phyloP scores from a whole-genome alignment of 2,888 invertebrate species.

The Spilosoma lubricipeda region DNA sequence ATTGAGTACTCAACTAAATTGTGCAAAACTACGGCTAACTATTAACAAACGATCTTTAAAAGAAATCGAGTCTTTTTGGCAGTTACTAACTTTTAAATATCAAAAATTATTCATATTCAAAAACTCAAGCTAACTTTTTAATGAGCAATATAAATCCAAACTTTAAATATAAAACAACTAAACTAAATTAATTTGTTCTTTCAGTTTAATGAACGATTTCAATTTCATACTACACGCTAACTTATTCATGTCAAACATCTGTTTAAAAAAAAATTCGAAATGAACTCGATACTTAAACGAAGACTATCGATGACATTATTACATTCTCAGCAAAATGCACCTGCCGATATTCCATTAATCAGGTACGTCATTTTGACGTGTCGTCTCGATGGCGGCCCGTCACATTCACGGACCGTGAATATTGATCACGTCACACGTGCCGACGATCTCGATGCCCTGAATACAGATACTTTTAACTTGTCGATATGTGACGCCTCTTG shows the following conservation, averaged over 20 bases:
- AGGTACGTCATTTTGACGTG: constrained; percentile 47
- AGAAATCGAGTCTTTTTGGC: too few relatives aligned
- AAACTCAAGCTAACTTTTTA: too few relatives aligned
- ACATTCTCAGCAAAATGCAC: constrained; percentile 51
- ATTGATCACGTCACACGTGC: constrained; percentile 49
- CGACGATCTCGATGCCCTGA: constrained; percentile 32
- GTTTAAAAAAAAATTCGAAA: background rate
- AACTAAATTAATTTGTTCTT: background rate
- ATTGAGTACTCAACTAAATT: background rate
- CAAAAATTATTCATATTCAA: too few relatives aligned
- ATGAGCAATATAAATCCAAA: background rate
- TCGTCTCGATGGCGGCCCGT: constrained; percentile 34
- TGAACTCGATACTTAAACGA: constrained; percentile 3
- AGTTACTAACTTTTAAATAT: too few relatives aligned
- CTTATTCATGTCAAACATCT: background rate
- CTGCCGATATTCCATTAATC: constrained; percentile 51
- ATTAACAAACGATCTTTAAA: background rate
- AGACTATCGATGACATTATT: constrained; percentile 41
- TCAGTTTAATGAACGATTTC: background rate
- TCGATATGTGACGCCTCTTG: constrained; percentile 35
- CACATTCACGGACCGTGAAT: constrained; percentile 45
- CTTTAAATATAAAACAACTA: background rate
- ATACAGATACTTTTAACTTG: constrained; percentile 52
- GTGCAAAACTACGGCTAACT: background rate
- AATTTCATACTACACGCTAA: background rate